phyloP scores from a whole-genome alignment of 2,113 vertebrate species.

The Psettodes erumei region DNA sequence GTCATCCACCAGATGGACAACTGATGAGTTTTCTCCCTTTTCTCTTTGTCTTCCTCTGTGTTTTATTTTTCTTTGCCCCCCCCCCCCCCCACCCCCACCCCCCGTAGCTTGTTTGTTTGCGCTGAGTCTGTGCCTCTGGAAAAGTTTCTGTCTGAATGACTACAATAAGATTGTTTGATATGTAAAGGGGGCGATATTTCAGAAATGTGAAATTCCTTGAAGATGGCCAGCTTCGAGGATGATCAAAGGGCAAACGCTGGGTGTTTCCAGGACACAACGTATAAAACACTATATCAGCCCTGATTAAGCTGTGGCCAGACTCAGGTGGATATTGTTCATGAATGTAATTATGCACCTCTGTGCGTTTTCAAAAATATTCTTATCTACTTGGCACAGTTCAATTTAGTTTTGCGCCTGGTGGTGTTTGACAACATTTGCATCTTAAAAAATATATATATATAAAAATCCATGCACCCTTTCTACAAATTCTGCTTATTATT shows the following conservation, averaged over 20 bases:
- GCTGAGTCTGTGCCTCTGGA: conserved; percentile 72
- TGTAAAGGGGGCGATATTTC: conserved; percentile 59
- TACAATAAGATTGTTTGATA: conserved; percentile 73
- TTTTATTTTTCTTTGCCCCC: conserved; percentile 30
- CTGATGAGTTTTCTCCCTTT: conserved; percentile 80
- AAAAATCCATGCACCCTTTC: conserved; percentile 67
- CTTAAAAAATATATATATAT: conserved; percentile 52
- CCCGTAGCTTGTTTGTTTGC: conserved; percentile 81
- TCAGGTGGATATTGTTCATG: conserved; percentile 66
- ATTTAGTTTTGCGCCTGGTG: conserved; percentile 68
- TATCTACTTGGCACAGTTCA: conserved; percentile 70
- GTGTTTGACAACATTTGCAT: conserved; percentile 76
- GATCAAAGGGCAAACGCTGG: conserved; percentile 62
- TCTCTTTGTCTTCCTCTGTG: conserved; percentile 67
- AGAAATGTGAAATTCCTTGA: conserved; percentile 55
- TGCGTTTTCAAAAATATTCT: conserved; percentile 68
- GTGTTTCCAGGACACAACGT: conserved; percentile 41
- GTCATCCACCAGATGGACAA: conserved; percentile 85
- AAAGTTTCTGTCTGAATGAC: conserved; percentile 77
- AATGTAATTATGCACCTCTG: conserved; percentile 66
- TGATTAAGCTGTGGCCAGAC: conserved; percentile 60
- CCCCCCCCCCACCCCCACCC: too few species aligned
- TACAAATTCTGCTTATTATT: conserved; percentile 73
- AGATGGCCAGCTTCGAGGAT: conserved; percentile 54
- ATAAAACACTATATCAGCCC: conserved; percentile 58